Evolutionary conservation across 2,113 vertebrate genomes (phyloP).

Genomic region (Chaetorhynchus papuensis): DNA sequence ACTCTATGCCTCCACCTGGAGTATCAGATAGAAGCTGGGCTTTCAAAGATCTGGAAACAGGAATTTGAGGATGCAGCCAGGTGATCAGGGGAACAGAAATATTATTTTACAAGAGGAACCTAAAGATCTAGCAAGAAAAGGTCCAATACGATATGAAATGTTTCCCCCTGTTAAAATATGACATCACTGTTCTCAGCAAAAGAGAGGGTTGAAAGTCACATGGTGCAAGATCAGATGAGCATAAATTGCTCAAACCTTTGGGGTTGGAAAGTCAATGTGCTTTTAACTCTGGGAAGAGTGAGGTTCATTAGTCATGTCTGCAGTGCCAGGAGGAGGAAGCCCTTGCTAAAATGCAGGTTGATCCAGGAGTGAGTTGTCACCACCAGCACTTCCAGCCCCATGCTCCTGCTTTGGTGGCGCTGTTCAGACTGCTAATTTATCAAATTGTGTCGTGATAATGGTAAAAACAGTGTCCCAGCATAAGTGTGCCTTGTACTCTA

Average conservation of each 20-base stretch:
- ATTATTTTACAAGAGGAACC: background rate
- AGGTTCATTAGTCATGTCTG: background rate
- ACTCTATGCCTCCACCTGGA: background rate
- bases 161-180: background rate
- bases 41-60: background rate
- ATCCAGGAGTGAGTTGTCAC: background rate
- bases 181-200: background rate
- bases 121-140: background rate
- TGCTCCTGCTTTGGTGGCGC: background rate
- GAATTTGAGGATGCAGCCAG: background rate
- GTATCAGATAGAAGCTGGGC: background rate
- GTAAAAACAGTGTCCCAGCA: background rate
- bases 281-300: background rate
- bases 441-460: rapidly evolving
- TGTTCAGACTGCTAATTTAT: background rate
- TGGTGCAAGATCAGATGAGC: background rate
- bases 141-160: background rate
- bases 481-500: rapidly evolving
- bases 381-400: background rate
- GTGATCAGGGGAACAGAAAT: background rate
- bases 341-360: background rate
- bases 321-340: background rate
- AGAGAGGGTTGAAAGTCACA: background rate
- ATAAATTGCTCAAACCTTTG: background rate
- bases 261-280: background rate